A percentile compares a stretch with the other conserved stretches of the same genome.
phyloP scores from a whole-genome alignment of 2,888 invertebrate species.

The Sinotaia quadrata region DNA sequence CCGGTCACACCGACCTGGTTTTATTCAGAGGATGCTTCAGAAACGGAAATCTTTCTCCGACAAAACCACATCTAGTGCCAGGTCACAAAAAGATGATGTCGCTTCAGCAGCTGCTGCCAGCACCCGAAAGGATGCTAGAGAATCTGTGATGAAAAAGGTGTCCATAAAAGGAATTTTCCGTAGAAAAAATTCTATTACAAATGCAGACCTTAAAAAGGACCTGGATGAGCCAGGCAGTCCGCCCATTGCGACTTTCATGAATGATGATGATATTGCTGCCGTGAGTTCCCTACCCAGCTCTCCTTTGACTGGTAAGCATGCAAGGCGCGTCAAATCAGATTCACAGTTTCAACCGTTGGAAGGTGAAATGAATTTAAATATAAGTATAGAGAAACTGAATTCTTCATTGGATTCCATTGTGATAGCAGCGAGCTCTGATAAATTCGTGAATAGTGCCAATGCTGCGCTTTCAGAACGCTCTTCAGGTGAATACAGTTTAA shows the following conservation, averaged over 20 bases:
- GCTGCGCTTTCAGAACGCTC: conserved; percentile 5
- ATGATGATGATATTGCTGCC: conserved; percentile 39
- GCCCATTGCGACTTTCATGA: conserved; percentile 32
- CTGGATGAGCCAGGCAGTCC: conserved; percentile 35
- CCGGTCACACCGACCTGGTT: conserved; percentile 46
- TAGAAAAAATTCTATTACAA: conserved; percentile 35
- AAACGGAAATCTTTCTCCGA: conserved; percentile 42
- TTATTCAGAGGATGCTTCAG: conserved; percentile 56
- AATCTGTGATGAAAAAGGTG: conserved; percentile 32
- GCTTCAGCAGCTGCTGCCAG: neutral
- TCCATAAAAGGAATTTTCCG: conserved; percentile 41
- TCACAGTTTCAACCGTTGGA: neutral
- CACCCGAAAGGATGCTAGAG: conserved; percentile 5
- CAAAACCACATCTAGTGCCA: neutral
- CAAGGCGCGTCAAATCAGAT: neutral
- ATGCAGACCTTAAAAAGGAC: conserved; percentile 3
- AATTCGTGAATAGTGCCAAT: neutral
- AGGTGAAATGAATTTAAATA: neutral
- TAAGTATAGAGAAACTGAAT: neutral
- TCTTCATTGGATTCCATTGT: neutral
- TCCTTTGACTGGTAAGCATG: neutral
- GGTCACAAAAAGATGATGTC: neutral
- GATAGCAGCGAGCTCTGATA: neutral
- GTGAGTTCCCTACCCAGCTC: conserved; percentile 14
- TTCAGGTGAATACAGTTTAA: conserved; percentile 33